phyloP scores from a whole-genome alignment of 2,888 invertebrate genomes.

The Mamestra brassicae region DNA sequence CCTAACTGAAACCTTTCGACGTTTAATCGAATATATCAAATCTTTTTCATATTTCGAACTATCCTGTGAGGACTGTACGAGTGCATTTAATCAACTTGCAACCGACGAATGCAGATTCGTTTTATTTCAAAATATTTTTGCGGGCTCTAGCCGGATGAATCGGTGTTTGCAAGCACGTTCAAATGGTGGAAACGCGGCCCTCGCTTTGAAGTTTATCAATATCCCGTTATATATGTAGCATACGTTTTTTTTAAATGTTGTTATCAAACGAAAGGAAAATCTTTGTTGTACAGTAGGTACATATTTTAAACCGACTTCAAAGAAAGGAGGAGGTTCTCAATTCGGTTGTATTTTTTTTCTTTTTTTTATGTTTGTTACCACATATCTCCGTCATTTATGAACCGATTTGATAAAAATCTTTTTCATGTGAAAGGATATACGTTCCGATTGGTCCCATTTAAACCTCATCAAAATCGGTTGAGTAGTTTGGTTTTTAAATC shows the following conservation, averaged over 20 bases:
- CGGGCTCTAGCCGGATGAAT: constrained; percentile 31
- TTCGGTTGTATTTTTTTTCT: no score
- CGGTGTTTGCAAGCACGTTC: constrained; percentile 53
- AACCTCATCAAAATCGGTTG: no score
- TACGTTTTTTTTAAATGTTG: constrained; percentile 8
- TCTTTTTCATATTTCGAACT: constrained; percentile 14
- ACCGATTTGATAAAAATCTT: no score
- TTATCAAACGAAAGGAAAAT: constrained; percentile 26
- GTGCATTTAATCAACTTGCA: constrained; percentile 43
- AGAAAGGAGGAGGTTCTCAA: no score
- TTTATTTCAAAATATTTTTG: constrained; percentile 50
- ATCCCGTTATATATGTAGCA: constrained; percentile 25
- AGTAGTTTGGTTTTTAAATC: no score
- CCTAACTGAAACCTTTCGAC: constrained; percentile 1
- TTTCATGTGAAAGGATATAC: no score
- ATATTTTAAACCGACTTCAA: no score
- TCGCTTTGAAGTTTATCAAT: constrained; percentile 54
- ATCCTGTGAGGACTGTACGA: constrained; percentile 8
- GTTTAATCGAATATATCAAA: constrained; percentile 9
- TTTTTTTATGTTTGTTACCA: no score
- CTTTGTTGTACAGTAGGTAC: no score
- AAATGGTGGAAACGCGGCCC: constrained; percentile 44
- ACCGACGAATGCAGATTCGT: constrained; percentile 37
- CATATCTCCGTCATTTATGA: no score
- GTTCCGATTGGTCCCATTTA: no score